Evolutionary conservation across 1,140 invertebrate genomes (phyloP).

Genomic region (Lordiphosa clarofinis): DNA sequence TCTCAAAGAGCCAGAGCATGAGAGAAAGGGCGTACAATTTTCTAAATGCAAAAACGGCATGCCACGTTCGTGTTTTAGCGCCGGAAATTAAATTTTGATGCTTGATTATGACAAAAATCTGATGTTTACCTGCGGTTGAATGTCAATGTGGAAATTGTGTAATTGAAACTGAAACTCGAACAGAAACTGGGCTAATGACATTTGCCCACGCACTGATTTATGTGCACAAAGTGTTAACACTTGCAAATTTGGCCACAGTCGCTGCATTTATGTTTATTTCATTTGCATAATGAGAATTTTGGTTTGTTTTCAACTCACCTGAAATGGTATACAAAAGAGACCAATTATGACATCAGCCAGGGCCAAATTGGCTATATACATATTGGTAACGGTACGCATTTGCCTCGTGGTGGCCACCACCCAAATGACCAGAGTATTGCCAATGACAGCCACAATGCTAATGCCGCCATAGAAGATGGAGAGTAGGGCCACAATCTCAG

Average conservation of each 20-base stretch:
- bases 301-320: constrained; percentile 81
- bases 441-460: constrained; percentile 88
- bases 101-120: constrained; percentile 37
- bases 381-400: constrained; percentile 92
- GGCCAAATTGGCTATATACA: constrained; percentile 89
- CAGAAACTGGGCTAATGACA: constrained; percentile 44
- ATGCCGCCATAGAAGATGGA: constrained; percentile 90
- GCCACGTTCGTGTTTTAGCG: constrained; percentile 23
- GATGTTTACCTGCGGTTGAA: constrained; percentile 35
- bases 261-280: no score
- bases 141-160: constrained; percentile 25
- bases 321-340: constrained; percentile 89
- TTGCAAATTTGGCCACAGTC: constrained; percentile 27
- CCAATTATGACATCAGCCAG: constrained; percentile 89
- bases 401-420: constrained; percentile 86
- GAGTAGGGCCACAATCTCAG: constrained; percentile 86
- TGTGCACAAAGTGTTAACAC: constrained; percentile 48
- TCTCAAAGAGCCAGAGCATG: no score
- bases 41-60: constrained; percentile 33
- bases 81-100: constrained; percentile 69
- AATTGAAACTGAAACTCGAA: constrained; percentile 34
- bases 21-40: constrained; percentile 22
- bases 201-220: constrained; percentile 34
- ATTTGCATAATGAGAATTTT: constrained; percentile 1
- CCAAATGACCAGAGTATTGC: constrained; percentile 91